These are phyloP conservation scores for Drosophila paranaensis DNA, from an alignment of 2,888 invertebrate species.

Conservation along the genomic window DNA sequence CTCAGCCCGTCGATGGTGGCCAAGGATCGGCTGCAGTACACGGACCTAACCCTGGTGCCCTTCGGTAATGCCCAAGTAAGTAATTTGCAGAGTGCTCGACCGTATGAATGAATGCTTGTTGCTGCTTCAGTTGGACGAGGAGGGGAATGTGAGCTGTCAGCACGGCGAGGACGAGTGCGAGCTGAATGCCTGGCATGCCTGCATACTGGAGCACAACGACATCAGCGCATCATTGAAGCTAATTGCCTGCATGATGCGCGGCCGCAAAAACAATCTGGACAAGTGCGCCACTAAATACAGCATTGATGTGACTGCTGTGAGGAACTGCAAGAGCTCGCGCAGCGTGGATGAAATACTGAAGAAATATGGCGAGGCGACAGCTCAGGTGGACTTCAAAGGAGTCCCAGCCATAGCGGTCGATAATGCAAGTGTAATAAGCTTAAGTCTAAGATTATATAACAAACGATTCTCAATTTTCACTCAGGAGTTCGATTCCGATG, in stretches of 20 bases:
- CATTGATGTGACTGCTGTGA: constrained; percentile 71
- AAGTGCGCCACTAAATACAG: constrained; percentile 66
- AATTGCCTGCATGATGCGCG: constrained; percentile 80
- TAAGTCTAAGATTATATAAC: neutral
- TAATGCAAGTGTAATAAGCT: constrained; percentile 66
- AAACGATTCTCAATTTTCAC: neutral
- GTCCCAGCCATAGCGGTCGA: constrained; percentile 81
- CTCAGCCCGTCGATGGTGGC: constrained; percentile 60
- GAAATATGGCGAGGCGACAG: constrained; percentile 76
- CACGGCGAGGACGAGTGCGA: constrained; percentile 82
- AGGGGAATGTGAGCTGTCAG: constrained; percentile 73
- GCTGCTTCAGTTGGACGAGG: constrained; percentile 17
- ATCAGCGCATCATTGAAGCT: constrained; percentile 68
- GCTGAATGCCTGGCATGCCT: constrained; percentile 83
- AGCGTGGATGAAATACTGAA: constrained; percentile 72
- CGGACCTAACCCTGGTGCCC: constrained; percentile 69
- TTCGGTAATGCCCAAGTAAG: constrained; percentile 73
- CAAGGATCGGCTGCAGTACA: constrained; percentile 42
- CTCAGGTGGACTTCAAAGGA: constrained; percentile 67
- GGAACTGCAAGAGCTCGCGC: constrained; percentile 66
- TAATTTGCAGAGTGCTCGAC: neutral
- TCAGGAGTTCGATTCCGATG: constrained; percentile 32
- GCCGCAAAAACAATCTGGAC: constrained; percentile 47
- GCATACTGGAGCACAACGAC: constrained; percentile 81
- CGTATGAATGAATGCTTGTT: neutral